phyloP scores from a whole-genome alignment of 2,113 vertebrate genomes.

The Garra rufa region DNA sequence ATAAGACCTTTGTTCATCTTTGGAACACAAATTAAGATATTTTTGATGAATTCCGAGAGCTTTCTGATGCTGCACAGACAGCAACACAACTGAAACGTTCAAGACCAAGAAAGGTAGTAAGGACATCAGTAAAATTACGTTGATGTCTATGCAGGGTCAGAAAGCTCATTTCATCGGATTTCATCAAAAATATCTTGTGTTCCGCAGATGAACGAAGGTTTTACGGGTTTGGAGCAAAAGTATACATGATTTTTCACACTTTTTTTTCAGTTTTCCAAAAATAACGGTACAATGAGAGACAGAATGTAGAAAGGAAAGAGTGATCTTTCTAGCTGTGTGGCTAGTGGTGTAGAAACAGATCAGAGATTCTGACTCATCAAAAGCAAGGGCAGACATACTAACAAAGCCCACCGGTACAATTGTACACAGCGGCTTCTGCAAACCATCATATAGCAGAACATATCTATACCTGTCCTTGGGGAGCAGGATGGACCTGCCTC shows the following conservation, averaged over 20 bases:
- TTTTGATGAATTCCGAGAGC: too few relatives aligned
- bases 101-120: too few relatives aligned
- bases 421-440: not conserved
- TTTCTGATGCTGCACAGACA: too few relatives aligned
- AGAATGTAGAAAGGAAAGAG: not conserved
- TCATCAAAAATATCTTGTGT: too few relatives aligned
- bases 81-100: too few relatives aligned
- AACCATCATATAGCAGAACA: not conserved
- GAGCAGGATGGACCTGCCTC: slow-evolving; percentile 44
- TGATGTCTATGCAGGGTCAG: too few relatives aligned
- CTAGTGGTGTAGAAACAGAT: not conserved
- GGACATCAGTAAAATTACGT: too few relatives aligned
- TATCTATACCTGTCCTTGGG: not conserved
- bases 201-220: too few relatives aligned
- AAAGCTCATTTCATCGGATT: too few relatives aligned
- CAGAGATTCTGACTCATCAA: not conserved
- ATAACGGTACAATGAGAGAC: not conserved
- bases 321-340: not conserved
- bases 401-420: not conserved
- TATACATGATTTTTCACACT: not conserved
- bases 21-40: too few relatives aligned
- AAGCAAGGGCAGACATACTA: not conserved
- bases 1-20: too few relatives aligned
- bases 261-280: not conserved
- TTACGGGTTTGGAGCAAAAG: not conserved